Percentiles rank a stretch among this genome's conserved stretches.
Conservation (phyloP, 2,888 invertebrate genomes). For the Dynastes tityus region DNA sequence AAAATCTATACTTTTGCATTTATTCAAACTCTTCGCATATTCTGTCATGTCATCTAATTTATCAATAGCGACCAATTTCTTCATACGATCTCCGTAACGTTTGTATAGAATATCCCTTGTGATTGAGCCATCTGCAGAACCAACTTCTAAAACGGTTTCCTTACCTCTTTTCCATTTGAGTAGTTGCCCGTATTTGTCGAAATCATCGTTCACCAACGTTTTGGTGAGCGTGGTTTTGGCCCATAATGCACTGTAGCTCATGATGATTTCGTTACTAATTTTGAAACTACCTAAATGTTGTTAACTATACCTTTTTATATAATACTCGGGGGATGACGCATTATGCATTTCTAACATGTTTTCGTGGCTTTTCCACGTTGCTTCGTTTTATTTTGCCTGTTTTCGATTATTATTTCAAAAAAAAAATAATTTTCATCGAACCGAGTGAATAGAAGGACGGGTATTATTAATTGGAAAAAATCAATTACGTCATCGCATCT, state of each 20-base stretch:
- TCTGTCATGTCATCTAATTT: slow-evolving; percentile 2
- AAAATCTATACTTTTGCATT: neutral
- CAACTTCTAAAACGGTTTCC: slow-evolving; percentile 19
- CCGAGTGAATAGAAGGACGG: no score
- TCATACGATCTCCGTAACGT: neutral
- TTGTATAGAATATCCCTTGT: slow-evolving; percentile 11
- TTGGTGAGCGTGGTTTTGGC: neutral
- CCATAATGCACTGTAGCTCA: neutral
- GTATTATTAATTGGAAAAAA: no score
- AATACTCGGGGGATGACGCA: no score
- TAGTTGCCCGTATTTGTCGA: neutral
- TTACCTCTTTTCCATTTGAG: neutral
- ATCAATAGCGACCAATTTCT: slow-evolving; percentile 8
- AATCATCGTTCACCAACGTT: neutral
- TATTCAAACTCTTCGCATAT: neutral
- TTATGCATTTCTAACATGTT: no score
- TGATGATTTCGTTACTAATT: neutral
- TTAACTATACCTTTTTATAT: neutral
- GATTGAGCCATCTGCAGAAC: slow-evolving; percentile 14
- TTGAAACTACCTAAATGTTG: neutral
- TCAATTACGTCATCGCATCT: no score
- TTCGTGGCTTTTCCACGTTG: no score
- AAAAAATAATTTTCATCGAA: no score
- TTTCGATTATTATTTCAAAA: no score
- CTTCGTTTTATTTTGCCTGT: no score